Evolutionary conservation across 2,797 vertebrate genomes (phyloP).

Genomic region (Karalla daura): DNA sequence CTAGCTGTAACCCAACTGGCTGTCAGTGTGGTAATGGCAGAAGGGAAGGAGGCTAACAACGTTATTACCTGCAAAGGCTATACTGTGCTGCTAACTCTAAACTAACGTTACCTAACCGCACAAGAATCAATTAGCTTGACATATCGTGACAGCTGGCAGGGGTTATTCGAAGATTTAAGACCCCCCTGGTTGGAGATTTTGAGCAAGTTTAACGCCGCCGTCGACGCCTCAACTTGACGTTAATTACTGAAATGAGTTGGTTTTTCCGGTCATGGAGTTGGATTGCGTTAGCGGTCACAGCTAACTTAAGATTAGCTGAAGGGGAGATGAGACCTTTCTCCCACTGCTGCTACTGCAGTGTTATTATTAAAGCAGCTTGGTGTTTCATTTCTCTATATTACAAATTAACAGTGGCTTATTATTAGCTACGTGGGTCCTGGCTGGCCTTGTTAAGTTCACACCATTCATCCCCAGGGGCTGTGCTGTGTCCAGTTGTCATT

Average conservation of each 20-base stretch:
- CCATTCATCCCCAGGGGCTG: not conserved
- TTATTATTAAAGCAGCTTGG: constrained; percentile 46
- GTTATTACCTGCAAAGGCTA: constrained; percentile 15
- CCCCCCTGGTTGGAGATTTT: not conserved
- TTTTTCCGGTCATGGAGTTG: not conserved
- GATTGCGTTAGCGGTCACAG: constrained; percentile 23
- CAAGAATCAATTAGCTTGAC: constrained; percentile 58
- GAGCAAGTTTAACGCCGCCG: not conserved
- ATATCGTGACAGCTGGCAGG: constrained; percentile 20
- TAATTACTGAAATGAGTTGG: not conserved
- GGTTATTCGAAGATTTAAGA: constrained; percentile 22
- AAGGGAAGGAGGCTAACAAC: constrained; percentile 41
- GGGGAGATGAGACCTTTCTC: constrained; percentile 23
- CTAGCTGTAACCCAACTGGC: constrained; percentile 54
- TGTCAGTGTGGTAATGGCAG: constrained; percentile 63
- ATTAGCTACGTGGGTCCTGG: no score
- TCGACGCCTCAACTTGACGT: not conserved
- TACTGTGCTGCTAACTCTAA: constrained; percentile 31
- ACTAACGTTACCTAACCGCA: constrained; percentile 43
- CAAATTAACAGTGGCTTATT: no score
- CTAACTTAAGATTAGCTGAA: constrained; percentile 32
- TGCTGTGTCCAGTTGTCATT: not conserved
- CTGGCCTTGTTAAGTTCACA: not conserved
- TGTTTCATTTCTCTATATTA: no score
- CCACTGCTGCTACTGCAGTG: no score